phyloP scores from a whole-genome alignment of 2,888 invertebrate species.

The Nematopogon swammerdamellus region DNA sequence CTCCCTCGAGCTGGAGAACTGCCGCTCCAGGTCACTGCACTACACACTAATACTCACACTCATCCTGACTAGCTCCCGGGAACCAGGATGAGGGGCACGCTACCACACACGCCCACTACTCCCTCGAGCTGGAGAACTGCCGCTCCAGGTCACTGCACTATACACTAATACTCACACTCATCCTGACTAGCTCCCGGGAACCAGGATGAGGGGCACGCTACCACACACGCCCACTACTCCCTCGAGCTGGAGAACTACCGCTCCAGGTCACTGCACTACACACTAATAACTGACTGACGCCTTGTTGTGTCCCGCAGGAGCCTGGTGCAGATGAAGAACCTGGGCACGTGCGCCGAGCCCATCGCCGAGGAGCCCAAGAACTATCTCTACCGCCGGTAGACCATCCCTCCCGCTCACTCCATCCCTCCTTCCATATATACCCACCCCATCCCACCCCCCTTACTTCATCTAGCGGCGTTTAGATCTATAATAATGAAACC shows the following conservation, averaged over 20 bases:
- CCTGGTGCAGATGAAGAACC: conserved; percentile 71
- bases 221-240: conserved; percentile 88
- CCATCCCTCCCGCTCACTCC: background rate
- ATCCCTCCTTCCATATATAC: no score
- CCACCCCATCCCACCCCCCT: no score
- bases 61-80: no score
- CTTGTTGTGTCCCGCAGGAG: no score
- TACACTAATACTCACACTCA: background rate
- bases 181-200: no score
- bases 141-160: conserved; percentile 65
- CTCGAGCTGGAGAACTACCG: conserved; percentile 89
- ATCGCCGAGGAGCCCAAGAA: conserved; percentile 82
- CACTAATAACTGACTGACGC: no score
- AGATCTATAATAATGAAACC: no score
- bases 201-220: no score
- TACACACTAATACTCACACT: background rate
- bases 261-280: conserved; percentile 61
- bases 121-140: conserved; percentile 89
- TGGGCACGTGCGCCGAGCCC: conserved; percentile 84
- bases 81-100: no score
- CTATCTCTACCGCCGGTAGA: conserved; percentile 66
- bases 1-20: conserved; percentile 88
- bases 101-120: no score
- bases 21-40: conserved; percentile 67
- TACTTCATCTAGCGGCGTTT: no score